phyloP scores from a whole-genome alignment of 2,888 invertebrate genomes.

The Xestia sexstrigata region DNA sequence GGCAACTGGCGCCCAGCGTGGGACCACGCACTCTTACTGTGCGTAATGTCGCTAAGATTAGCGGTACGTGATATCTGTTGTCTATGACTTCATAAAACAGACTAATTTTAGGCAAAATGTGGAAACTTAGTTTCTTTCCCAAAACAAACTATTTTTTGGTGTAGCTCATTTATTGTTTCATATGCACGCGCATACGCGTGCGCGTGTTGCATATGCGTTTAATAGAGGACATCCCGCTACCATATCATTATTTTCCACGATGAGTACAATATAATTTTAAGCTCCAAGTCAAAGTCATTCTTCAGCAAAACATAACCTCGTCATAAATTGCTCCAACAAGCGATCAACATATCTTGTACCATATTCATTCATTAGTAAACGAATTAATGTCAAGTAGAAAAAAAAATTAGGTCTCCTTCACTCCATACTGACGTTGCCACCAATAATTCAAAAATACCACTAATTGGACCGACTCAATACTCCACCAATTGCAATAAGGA shows the following conservation, averaged over 20 bases:
- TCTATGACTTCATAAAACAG: neutral
- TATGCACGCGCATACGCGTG: no score
- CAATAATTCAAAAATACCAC: neutral
- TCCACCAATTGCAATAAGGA: neutral
- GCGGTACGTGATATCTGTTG: neutral
- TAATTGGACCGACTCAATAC: neutral
- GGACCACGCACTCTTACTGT: constrained; percentile 15
- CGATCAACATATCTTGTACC: neutral
- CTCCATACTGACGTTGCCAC: neutral
- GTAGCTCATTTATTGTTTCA: no score
- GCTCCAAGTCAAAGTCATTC: neutral
- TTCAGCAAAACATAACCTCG: neutral
- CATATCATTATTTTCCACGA: no score
- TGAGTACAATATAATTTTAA: neutral
- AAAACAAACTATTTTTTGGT: neutral
- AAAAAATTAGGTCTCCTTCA: neutral
- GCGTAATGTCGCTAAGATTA: neutral
- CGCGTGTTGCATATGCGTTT: no score
- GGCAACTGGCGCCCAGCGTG: constrained; percentile 46
- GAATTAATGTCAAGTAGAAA: neutral
- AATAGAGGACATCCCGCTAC: no score
- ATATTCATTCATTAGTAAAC: constrained; percentile 4
- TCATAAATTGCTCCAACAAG: neutral
- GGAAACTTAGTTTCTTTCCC: neutral
- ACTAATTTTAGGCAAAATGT: neutral